Evolutionary conservation across 30 jellyfish, hydroid and myxozoan species (phyloP), one percentile per base, ranked within the genome.

Genomic region (Nemopilema nomurai): DNA sequence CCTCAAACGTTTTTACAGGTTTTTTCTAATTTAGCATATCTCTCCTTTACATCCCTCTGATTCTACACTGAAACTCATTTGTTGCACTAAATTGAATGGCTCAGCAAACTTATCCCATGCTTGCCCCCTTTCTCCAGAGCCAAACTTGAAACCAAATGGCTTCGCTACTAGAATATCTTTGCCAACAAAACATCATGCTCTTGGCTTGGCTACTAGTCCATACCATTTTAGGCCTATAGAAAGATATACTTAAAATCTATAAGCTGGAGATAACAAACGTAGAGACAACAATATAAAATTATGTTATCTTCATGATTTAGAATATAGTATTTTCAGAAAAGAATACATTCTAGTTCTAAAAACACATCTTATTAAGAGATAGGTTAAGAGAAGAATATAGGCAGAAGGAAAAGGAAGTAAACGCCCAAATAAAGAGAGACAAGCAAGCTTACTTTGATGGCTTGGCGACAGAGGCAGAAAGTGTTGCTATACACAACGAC

Each of bases 41-140:
- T 25, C 71, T 74, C 71, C 83, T 70, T 32, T 32, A 30, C 65
- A 16, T 50, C n/a, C 50, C 71, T 49, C 28, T 74, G 70, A 67
- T 49, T n/a, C 63, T 32, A 28, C 51, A 19, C 25, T 51, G 31
- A 74, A 74, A 8, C n/a, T 18, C 16, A 69, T 69, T 22, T 24
- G 23, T 51, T 85, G 49, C 50, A 71, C 51, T n/a, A 26, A 8
- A 73, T 81, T 78, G 22, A 87, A 28, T 22, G 33, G 17, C 81
- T 87, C 90, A 16, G 88, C 81, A 28, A 66, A n/a, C 25, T 1
- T 57, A 50, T 77, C 71, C 96, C 92, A 87, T 26, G 50, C 28
- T 28, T 79, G 69, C 49, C 92, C 96, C 32, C 87, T 52, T 51
- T 77, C 87, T 18, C 50, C 24, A 20, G 79, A 21, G 51, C 79